phyloP scores from a whole-genome alignment of 2,113 vertebrate genomes.

The Recurvirostra avosetta region DNA sequence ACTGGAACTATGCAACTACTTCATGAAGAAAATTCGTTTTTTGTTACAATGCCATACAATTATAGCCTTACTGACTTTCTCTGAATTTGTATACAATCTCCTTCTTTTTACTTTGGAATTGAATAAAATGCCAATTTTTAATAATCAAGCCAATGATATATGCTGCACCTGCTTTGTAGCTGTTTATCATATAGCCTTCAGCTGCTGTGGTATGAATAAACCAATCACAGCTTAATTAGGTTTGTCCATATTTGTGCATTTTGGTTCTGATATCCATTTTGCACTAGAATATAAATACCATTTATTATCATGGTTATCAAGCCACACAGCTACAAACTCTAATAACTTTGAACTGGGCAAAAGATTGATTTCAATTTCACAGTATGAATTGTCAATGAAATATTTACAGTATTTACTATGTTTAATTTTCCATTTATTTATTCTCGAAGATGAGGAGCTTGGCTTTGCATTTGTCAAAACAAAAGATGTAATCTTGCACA shows the following conservation, averaged over 20 bases:
- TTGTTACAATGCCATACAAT: neutral
- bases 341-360: neutral
- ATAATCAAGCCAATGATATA: neutral
- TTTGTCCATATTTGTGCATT: conserved; percentile 21
- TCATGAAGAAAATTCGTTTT: neutral
- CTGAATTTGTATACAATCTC: neutral
- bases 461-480: neutral
- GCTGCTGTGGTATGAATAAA: conserved; percentile 35
- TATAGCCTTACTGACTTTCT: neutral
- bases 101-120: neutral
- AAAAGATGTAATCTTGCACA: neutral
- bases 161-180: neutral
- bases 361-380: conserved; percentile 26
- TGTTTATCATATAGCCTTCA: conserved; percentile 26
- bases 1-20: neutral
- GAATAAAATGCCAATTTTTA: conserved; percentile 33
- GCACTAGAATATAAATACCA: neutral
- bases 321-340: neutral
- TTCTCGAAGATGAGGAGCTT: neutral
- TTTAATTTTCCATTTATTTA: conserved; percentile 44
- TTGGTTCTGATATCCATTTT: conserved; percentile 22
- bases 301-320: conserved; percentile 16
- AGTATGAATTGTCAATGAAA: conserved; percentile 12
- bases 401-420: conserved; percentile 36
- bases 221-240: conserved; percentile 15